phyloP scores from a whole-genome alignment of 1,140 invertebrate species.

The Sarcophaga bullata region DNA sequence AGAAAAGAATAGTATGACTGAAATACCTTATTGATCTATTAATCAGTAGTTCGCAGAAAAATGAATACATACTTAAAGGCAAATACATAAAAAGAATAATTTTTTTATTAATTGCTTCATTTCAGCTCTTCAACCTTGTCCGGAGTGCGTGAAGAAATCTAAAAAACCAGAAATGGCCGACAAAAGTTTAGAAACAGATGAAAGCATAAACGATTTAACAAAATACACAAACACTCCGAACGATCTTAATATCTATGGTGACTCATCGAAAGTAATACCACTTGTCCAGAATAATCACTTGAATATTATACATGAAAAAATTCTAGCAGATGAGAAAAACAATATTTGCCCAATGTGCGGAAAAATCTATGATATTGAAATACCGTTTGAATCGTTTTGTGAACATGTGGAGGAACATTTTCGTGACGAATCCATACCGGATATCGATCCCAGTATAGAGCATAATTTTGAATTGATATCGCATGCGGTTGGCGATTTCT shows the following conservation, averaged over 20 bases:
- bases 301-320: conserved; percentile 56
- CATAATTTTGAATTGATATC: conserved; percentile 62
- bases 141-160: conserved; percentile 55
- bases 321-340: conserved; percentile 58
- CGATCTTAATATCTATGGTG: not conserved
- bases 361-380: conserved; percentile 60
- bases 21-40: not conserved
- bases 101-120: not conserved
- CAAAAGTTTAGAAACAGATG: conserved; percentile 63
- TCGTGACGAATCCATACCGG: conserved; percentile 53
- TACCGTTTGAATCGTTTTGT: conserved; percentile 64
- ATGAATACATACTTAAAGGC: not conserved
- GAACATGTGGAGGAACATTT: conserved; percentile 68
- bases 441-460: conserved; percentile 53
- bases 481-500: conserved; percentile 62
- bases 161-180: conserved; percentile 64
- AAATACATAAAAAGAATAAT: not conserved
- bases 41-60: not conserved
- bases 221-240: conserved; percentile 37
- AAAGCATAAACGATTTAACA: conserved; percentile 50
- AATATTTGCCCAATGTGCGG: conserved; percentile 68
- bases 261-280: conserved; percentile 2
- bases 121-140: conserved; percentile 54
- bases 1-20: too few relatives aligned
- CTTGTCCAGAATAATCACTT: conserved; percentile 40